phyloP scores from a whole-genome alignment of 1,140 invertebrate genomes.

The Pseudachorutes palmiensis region DNA sequence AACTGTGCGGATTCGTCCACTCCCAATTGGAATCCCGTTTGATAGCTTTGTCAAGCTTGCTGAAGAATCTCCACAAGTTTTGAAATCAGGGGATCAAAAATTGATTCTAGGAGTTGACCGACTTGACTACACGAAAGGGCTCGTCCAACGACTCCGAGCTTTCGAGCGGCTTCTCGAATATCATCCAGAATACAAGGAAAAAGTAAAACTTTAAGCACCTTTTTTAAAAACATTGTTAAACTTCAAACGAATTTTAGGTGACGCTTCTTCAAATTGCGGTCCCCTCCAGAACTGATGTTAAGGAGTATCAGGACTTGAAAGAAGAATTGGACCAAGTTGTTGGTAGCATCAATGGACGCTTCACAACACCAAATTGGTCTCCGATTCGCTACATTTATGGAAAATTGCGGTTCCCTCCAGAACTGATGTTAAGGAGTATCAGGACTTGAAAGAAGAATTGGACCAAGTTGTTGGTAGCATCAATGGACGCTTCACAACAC shows the following conservation, averaged over 20 bases:
- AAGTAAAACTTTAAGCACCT: too few relatives aligned
- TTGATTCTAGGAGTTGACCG: constrained; percentile 78
- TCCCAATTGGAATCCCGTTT: constrained; percentile 81
- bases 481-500: constrained; percentile 69
- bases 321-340: constrained; percentile 84
- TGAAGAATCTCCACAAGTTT: constrained; percentile 60
- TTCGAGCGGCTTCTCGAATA: constrained; percentile 76
- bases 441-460: constrained; percentile 82
- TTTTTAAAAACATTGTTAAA: neutral
- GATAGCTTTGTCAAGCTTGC: constrained; percentile 75
- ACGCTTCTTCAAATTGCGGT: constrained; percentile 76
- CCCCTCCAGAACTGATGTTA: constrained; percentile 78
- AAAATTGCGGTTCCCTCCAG: constrained; percentile 79
- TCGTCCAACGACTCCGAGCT: constrained; percentile 72
- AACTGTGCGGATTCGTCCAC: constrained; percentile 67
- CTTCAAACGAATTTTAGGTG: constrained; percentile 41
- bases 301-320: constrained; percentile 82
- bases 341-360: constrained; percentile 74
- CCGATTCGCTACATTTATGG: constrained; percentile 86
- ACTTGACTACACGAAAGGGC: constrained; percentile 83
- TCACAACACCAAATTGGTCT: constrained; percentile 75
- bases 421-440: constrained; percentile 82
- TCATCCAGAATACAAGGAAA: constrained; percentile 74
- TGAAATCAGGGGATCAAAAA: constrained; percentile 55
- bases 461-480: constrained; percentile 79